A percentile compares a stretch with the other conserved stretches of the same genome.
Conservation (phyloP, 2,888 invertebrate species). For the Orgyia antiqua region DNA sequence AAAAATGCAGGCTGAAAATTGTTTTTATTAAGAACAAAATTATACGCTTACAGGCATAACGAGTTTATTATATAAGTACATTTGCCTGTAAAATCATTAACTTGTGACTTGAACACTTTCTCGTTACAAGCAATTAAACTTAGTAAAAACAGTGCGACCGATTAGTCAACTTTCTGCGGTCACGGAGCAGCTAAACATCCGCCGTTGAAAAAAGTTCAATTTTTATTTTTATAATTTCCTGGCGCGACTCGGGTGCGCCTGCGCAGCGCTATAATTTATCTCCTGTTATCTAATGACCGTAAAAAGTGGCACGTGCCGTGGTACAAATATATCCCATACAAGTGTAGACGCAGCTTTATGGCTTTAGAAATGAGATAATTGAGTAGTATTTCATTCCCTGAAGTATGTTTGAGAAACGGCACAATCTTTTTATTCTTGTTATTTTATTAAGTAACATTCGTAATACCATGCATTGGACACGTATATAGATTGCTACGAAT, state of each 20-base stretch:
- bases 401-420: not conserved
- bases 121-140: conserved; percentile 16
- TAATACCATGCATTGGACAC: too few relatives aligned
- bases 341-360: conserved; percentile 22
- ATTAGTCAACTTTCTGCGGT: conserved; percentile 19
- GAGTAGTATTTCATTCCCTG: conserved; percentile 3
- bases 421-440: not conserved
- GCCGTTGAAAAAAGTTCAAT: conserved; percentile 12
- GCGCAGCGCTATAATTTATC: conserved; percentile 42
- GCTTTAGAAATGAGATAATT: conserved; percentile 16
- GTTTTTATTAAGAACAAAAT: too few relatives aligned
- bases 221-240: conserved; percentile 25
- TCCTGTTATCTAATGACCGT: conserved; percentile 51
- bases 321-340: conserved; percentile 30
- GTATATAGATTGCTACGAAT: too few relatives aligned
- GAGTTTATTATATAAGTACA: too few relatives aligned
- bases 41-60: too few relatives aligned
- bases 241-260: conserved; percentile 21
- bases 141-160: conserved; percentile 3
- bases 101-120: conserved; percentile 10
- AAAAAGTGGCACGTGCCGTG: conserved; percentile 51
- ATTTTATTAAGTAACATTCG: not conserved
- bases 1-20: too few relatives aligned
- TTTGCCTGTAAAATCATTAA: too few relatives aligned
- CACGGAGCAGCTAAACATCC: conserved; percentile 20